Evolutionary conservation across 2,888 invertebrate species (phyloP).

Genomic region (Plebejus anna): DNA sequence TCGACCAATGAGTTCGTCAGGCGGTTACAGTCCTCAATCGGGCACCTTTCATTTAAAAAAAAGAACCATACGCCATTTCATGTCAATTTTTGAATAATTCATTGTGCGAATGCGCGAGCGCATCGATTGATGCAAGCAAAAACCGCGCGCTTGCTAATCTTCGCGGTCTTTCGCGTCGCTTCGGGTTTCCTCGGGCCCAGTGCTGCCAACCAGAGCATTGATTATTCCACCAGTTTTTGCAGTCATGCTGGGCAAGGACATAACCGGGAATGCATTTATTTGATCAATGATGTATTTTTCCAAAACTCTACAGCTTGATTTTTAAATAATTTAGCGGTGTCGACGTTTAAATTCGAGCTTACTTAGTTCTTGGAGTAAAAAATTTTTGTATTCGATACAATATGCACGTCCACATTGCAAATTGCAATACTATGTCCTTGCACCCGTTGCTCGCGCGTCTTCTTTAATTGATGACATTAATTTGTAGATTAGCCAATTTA

Average conservation of each 20-base stretch:
- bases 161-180: slow-evolving; percentile 67
- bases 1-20: slow-evolving; percentile 80
- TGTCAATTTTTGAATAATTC: slow-evolving; percentile 81
- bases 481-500: slow-evolving; percentile 45
- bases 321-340: slow-evolving; percentile 66
- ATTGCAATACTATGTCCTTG: slow-evolving; percentile 1
- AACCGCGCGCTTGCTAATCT: slow-evolving; percentile 77
- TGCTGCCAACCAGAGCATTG: slow-evolving; percentile 70
- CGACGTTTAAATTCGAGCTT: slow-evolving; percentile 37
- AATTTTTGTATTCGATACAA: not conserved
- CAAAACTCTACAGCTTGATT: slow-evolving; percentile 45
- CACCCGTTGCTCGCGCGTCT: slow-evolving; percentile 29
- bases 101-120: slow-evolving; percentile 79
- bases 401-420: not conserved
- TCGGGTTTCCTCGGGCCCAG: slow-evolving; percentile 65
- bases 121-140: slow-evolving; percentile 80
- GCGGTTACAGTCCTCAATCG: slow-evolving; percentile 80
- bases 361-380: not conserved
- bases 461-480: slow-evolving; percentile 48
- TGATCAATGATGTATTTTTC: slow-evolving; percentile 74
- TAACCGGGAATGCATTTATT: slow-evolving; percentile 73
- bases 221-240: slow-evolving; percentile 78
- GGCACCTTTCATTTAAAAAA: slow-evolving; percentile 79
- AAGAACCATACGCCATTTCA: slow-evolving; percentile 80
- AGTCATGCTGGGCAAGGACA: slow-evolving; percentile 76